Percentiles rank a stretch among this genome's conserved stretches.
phyloP scores from a whole-genome alignment of 2,888 invertebrate species.

The Diloba caeruleocephala region DNA sequence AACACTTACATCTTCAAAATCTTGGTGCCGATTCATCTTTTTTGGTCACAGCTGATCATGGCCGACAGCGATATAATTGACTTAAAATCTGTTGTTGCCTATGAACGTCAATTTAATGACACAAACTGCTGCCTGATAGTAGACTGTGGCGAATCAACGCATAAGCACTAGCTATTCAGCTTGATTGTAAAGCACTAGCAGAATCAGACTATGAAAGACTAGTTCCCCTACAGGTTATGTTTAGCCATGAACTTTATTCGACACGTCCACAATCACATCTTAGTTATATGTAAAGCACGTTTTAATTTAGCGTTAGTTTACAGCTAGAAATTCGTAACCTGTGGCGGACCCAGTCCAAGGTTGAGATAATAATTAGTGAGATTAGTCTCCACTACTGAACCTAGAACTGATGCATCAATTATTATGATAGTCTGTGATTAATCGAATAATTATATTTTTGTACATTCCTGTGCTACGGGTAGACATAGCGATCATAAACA shows the following conservation, averaged over 20 bases:
- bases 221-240: slow-evolving; percentile 18
- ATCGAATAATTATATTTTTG: slow-evolving; percentile 82
- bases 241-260: slow-evolving; percentile 17
- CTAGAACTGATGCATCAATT: slow-evolving; percentile 61
- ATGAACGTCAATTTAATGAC: no score
- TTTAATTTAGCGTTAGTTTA: slow-evolving; percentile 28
- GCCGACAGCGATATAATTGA: no score
- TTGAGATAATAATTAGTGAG: slow-evolving; percentile 26
- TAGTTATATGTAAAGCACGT: slow-evolving; percentile 24
- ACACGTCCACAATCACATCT: slow-evolving; percentile 43
- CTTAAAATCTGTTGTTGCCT: no score
- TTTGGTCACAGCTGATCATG: no score
- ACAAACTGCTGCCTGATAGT: no score
- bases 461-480: slow-evolving; percentile 88
- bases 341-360: slow-evolving; percentile 10
- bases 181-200: slow-evolving; percentile 14
- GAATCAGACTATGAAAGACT: slow-evolving; percentile 10
- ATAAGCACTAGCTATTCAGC: no score
- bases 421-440: slow-evolving; percentile 76
- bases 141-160: no score
- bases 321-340: slow-evolving; percentile 9
- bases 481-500: slow-evolving; percentile 55
- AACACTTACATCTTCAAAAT: no score
- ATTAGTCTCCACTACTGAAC: slow-evolving; percentile 30
- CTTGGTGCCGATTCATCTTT: no score